phyloP scores from a whole-genome alignment of 1,140 invertebrate species.

The Drosophila asahinai region DNA sequence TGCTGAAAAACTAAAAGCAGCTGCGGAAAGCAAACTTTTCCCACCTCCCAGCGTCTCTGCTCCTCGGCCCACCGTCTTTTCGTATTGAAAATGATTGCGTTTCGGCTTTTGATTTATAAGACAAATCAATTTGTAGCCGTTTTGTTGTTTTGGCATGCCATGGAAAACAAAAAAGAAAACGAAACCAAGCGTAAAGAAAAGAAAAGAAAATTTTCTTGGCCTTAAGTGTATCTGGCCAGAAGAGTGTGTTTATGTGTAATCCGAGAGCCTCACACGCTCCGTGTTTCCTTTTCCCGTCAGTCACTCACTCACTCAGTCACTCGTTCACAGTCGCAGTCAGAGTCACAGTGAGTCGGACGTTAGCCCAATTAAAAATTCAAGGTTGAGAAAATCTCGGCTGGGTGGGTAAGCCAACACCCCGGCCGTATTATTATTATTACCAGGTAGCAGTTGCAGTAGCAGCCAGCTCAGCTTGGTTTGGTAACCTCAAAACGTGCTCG shows the following conservation, averaged over 20 bases:
- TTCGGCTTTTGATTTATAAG: conserved; percentile 68
- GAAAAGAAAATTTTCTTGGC: conserved; percentile 48
- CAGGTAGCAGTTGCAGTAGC: conserved; percentile 9
- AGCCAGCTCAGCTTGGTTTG: conserved; percentile 29
- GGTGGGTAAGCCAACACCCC: conserved; percentile 53
- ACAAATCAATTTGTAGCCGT: conserved; percentile 77
- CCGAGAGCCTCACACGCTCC: conserved; percentile 59
- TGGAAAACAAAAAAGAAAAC: conserved; percentile 45
- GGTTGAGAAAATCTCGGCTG: conserved; percentile 72
- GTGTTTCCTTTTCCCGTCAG: conserved; percentile 45
- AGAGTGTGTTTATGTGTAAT: conserved; percentile 54
- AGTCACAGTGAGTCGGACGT: conserved; percentile 40
- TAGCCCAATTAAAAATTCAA: conserved; percentile 79
- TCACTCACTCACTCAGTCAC: conserved; percentile 17
- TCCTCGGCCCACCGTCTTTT: not conserved
- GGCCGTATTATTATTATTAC: conserved; percentile 19
- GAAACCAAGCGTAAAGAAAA: conserved; percentile 23
- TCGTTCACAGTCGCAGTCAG: conserved; percentile 12
- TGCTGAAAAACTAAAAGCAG: conserved; percentile 75
- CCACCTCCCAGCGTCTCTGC: not conserved
- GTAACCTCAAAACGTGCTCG: conserved; percentile 77
- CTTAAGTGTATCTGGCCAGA: conserved; percentile 32
- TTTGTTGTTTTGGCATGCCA: conserved; percentile 57
- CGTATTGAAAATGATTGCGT: conserved; percentile 39
- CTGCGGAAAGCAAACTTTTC: conserved; percentile 54